A percentile compares a stretch with the other conserved stretches of the same genome.
These are phyloP conservation scores for Holothuria leucospilota DNA, from an alignment of 53 echinoderm and acorn worm genomes.

Conservation along the genomic window DNA sequence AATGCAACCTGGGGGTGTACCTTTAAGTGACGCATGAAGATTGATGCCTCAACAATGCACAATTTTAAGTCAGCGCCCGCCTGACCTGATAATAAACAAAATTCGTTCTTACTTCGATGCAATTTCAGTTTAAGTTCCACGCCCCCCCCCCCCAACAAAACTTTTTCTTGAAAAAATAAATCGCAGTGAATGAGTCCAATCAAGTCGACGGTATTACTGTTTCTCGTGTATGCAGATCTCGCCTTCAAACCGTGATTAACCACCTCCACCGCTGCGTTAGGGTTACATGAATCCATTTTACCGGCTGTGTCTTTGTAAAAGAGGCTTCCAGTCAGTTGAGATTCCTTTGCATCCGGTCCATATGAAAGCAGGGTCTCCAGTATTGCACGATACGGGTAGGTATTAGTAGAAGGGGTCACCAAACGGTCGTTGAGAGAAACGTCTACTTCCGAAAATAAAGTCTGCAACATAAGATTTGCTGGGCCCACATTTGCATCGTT, in stretches of 20 bases:
- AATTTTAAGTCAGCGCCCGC: conserved; percentile 41
- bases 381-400: neutral
- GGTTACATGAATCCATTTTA: neutral
- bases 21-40: too few relatives aligned
- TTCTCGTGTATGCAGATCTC: neutral
- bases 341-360: conserved; percentile 14
- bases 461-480: conserved; percentile 63
- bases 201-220: conserved; percentile 4
- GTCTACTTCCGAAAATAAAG: conserved; percentile 72
- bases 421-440: conserved; percentile 33
- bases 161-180: conserved; percentile 68
- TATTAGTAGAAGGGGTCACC: conserved; percentile 56
- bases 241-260: conserved; percentile 22
- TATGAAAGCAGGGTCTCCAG: conserved; percentile 64
- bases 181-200: conserved; percentile 51
- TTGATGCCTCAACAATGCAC: conserved; percentile 9
- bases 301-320: neutral
- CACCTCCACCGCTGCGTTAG: neutral
- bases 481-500: conserved; percentile 62
- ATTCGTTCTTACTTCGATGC: conserved; percentile 53
- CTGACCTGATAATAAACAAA: conserved; percentile 19
- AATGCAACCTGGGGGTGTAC: conserved; percentile 61
- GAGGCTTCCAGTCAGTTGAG: conserved; percentile 45
- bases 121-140: conserved; percentile 1
- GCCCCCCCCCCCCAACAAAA: conserved; percentile 57